Evolutionary conservation across 1,140 invertebrate species (phyloP), one percentile per base, ranked within the genome.

Genomic region (Triops cancriformis): DNA sequence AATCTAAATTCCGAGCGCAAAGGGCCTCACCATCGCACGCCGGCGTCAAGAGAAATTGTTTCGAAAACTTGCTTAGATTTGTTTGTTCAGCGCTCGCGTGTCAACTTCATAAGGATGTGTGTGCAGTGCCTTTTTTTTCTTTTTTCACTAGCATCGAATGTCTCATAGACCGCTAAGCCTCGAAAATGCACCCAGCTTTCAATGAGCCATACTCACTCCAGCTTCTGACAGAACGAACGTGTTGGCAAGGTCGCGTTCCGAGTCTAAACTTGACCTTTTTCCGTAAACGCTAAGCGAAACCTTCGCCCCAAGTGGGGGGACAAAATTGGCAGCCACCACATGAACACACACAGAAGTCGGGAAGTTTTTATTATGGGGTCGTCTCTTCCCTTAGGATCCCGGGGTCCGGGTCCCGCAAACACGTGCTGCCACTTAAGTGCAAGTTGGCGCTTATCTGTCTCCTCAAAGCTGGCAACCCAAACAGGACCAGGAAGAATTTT

Each of bases 401-500:
- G 43, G 43, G 43, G 43, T 45, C 43, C 43, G 43, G 51, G 51
- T 64, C 51, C 51, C 51, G 51, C 51, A 64, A 64, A 64, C 51
- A 64, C 51, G 51, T 64, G 51, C 51, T 64, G 51, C 51, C 51
- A 64, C 51, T 64, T 64, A 64, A 64, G 51, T 64, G 51, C 51
- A 64, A 64, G 51, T 64, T 64, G 51, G 51, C 51, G 51, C 51
- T 64, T 64, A 64, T 64, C 51, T 64, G 51, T 64, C 51, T 64
- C 51, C 18, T 64, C 51, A 64, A 64, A 64, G 51, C 51, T 64
- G 51, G 51, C 51, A 64, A 64, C 51, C 51, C 51, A 64, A 64
- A 64, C 51, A 64, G 18, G 51, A 64, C 5, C 6, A 64, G 51
- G n/a, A 64, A 14, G 51, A 64, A 64, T 64, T 64, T 64, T 64